Base-by-base conservation (phyloP, 2,888 invertebrate species). In the Mythimna impura region DNA sequence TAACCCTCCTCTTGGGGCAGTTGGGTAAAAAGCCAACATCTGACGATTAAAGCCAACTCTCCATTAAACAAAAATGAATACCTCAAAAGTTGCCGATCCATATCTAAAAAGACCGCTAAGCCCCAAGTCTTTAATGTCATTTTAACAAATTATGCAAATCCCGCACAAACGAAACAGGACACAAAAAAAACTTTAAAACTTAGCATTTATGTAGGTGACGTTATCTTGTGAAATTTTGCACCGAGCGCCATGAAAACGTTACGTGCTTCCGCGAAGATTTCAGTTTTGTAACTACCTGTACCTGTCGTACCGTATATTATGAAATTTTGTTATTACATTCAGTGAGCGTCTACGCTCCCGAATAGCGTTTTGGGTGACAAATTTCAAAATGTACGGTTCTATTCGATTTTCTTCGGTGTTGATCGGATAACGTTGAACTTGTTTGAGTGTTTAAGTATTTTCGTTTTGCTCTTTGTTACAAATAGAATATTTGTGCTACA, bases 211-310 rank as follows among this genome's bases (percentile, higher is more conserved):
- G 87, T 87, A 85, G 84, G 80, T 86, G 85, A 88, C 84, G 84
- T 87, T 90, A 89, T 88, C 89, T 89, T 66, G 85, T 85, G 88
- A 89, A 90, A 89, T 90, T 90, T 89, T 88, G 86, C 88, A 87
- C 80, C 83, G 84, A 77, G 85, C 78, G 86, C 87, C 78, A 88
- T 91, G 88, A 89, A 89, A 91, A 89, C 82, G 87, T 91, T 90
- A 91, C 91, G 92, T 92, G 91, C 85, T 85, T 83, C 81, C 85
- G 82, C 47, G 80, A 88, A 88, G 88, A 88, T 87, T 89, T 87
- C 86, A 87, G 87, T 89, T 91, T 88, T 89, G 88, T 89, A 89
- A 91, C 89, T 87, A 89, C 85, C 83, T 83, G 84, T 85, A 86
- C 84, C 85, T 84, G 87, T 85, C 85, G 86, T 84, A 85, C 84